Base-by-base conservation (phyloP, 2,113 vertebrate species). In the Dipodomys ordii region DNA sequence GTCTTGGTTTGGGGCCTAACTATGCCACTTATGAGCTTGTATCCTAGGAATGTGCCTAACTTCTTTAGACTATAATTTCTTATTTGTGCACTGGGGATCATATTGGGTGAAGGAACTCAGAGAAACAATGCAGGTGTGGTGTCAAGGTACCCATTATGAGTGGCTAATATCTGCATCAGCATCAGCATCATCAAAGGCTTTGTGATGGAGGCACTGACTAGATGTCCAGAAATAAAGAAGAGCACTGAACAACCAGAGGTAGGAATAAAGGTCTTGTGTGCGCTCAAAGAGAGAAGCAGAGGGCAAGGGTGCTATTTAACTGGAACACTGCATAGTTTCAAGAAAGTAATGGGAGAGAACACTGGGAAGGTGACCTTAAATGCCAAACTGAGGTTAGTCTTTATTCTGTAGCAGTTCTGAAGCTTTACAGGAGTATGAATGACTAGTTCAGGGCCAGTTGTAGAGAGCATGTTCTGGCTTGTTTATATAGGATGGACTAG, bases 151-250 rank as follows among this genome's bases (percentile, higher is more conserved):
- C 79, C 25, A 39, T 11, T 68, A n/a, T 32, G 93, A 87, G 39
- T 12, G 53, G 4, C 80, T 85, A 8, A n/a, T 10, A 16, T 46
- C 44, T 44, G n/a, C 25, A 39, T 13, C 85, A 65, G 12, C 27
- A 20, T 12, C 9, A 18, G 2, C 60, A 53, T 13, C 68, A 83
- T 57, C 91, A 78, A 49, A 49, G 87, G 35, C 80, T 96, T 94
- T 95, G 83, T 96, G 95, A 92, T 49, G 57, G 22, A 23, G 25
- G 46, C 16, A 11, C 64, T 39, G 18, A n/a, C 57, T 65, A 64
- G 46, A 81, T 32, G 39, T 20, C 35, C 64, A 79, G 64, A 77
- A 19, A 35, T 22, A 84, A 62, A 46, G 35, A 44, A 86, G 83
- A 60, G 22, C 53, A 67, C 83, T 27, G 2, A 87, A n/a, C 65